These are phyloP conservation scores for Alethe castanea DNA, from an alignment of 2,113 vertebrate genomes.

Conservation along the genomic window DNA sequence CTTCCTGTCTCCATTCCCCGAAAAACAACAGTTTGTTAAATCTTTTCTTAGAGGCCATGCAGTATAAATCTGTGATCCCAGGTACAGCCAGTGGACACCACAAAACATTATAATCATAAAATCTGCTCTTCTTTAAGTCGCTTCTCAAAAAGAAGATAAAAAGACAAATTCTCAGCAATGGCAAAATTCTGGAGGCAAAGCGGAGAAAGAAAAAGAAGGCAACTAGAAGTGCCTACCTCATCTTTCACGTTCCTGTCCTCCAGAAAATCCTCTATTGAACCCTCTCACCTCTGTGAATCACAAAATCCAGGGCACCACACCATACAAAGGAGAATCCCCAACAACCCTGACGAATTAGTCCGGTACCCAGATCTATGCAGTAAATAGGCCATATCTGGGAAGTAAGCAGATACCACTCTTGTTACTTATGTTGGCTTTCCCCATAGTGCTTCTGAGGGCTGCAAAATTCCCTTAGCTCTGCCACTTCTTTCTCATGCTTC, in stretches of 20 bases:
- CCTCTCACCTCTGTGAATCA: background rate
- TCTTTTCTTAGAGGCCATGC: background rate
- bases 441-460: conserved; percentile 76
- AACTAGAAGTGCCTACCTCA: background rate
- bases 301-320: background rate
- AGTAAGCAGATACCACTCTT: background rate
- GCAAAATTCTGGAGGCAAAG: background rate
- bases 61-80: background rate
- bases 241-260: background rate
- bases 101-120: background rate
- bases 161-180: background rate
- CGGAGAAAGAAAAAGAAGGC: background rate
- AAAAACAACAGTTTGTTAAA: background rate
- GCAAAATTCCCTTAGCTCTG: conserved; percentile 79
- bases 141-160: background rate
- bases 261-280: background rate
- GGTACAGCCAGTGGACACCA: background rate
- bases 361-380: background rate
- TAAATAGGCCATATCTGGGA: background rate
- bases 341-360: background rate
- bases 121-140: background rate
- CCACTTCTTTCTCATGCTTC: conserved; percentile 85
- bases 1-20: background rate
- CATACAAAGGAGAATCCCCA: background rate
- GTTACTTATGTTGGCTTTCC: conserved; percentile 60